Evolutionary conservation across 2,888 invertebrate species (phyloP).

Genomic region (Anticlea derivata): DNA sequence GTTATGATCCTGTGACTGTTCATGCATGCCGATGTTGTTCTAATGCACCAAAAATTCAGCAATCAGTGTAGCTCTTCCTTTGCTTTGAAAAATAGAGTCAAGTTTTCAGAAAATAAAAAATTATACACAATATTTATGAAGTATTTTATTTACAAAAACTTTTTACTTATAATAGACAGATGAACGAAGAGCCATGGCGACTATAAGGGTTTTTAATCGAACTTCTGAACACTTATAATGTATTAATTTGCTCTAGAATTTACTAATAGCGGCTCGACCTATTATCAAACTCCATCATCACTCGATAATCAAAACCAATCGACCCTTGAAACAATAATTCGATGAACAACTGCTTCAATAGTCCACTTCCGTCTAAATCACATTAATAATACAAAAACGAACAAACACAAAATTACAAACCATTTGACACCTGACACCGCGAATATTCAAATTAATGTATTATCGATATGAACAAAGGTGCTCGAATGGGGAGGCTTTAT

Average conservation of each 20-base stretch:
- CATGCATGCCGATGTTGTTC: conserved; percentile 4
- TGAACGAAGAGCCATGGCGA: too few species aligned
- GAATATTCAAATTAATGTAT: conserved; percentile 84
- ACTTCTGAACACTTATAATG: too few species aligned
- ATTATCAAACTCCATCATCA: background rate
- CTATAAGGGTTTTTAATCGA: too few species aligned
- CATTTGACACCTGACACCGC: conserved; percentile 84
- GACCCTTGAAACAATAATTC: conserved; percentile 25
- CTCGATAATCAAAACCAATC: conserved; percentile 13
- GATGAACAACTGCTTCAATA: conserved; percentile 33
- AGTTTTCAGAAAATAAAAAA: too few species aligned
- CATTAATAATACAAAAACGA: conserved; percentile 61
- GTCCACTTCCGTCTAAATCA: conserved; percentile 60
- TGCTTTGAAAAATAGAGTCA: too few species aligned
- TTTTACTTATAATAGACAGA: too few species aligned
- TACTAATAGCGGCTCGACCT: too few species aligned
- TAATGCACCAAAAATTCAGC: background rate
- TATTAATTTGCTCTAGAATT: too few species aligned
- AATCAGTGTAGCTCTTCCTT: too few species aligned
- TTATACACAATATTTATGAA: too few species aligned
- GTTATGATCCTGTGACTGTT: conserved; percentile 4
- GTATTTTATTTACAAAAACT: too few species aligned
- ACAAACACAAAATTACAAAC: conserved; percentile 79
- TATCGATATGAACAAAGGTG: conserved; percentile 74
- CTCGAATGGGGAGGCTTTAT: conserved; percentile 69